Base-by-base conservation (phyloP, 2,797 vertebrate species). In the Lagodon rhomboides region DNA sequence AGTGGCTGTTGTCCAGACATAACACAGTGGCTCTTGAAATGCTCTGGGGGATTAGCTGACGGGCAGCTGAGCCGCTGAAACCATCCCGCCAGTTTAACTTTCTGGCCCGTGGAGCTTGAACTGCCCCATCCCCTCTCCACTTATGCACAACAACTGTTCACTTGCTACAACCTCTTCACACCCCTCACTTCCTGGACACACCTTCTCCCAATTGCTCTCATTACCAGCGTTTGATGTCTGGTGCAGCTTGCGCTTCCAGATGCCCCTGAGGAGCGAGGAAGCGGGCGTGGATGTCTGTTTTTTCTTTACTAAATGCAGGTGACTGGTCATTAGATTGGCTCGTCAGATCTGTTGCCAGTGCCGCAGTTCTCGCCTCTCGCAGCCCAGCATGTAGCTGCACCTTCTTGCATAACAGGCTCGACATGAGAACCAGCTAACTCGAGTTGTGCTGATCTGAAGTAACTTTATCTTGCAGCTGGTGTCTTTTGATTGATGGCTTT, bases 151-250 rank as follows among this genome's bases (percentile, higher is more conserved):
- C 88, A 89, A 91, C 89, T 86, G 91, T 90, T 91, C 90, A 82
- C 79, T 87, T 85, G 89, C 84, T 65, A 84, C 93, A 91, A 87
- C 89, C 84, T 90, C 84, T 92, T 94, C 87, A 93, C 91, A 91
- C 94, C 91, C 87, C 91, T 91, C 85, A 90, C 94, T 94, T 95
- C 94, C 94, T 94, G 93, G 89, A 93, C 93, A 94, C 94, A 92
- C 93, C 95, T 90, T 93, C 92, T 94, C 89, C 94, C 91, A 93
- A 95, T 95, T 94, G 94, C 92, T 93, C 94, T 93, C 94, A 95
- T 95, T 95, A 95, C 89, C 68, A 54, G 84, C 17, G 89, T 94
- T 94, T 95, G 95, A 95, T 93, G 94, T 95, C 89, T 92, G 89
- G 90, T 84, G 89, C 89, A 90, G 91, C 89, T 91, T 89, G 90